Evolutionary conservation across 1,140 invertebrate species (phyloP), one percentile per base, ranked within the genome.

Genomic region (Coenobita brevimanus): DNA sequence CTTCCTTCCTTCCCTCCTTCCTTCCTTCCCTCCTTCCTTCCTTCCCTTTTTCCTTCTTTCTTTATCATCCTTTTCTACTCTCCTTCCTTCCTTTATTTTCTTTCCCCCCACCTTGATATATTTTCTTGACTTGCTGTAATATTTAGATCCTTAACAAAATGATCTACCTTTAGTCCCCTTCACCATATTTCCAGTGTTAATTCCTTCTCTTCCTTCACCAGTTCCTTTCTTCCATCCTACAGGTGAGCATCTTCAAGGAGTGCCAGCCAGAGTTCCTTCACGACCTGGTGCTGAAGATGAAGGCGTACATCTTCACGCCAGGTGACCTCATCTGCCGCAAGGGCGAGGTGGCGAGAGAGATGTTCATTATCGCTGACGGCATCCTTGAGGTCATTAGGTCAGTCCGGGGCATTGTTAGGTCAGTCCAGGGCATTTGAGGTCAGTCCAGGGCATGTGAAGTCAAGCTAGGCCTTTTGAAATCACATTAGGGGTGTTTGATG

Each of bases 351-450:
- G 98, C 98, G 0, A 93, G 98, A 91, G 98, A 99, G 93, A 99
- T 99, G 98, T 99, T 99, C 92, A 99, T 99, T 91, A 99, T 99
- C 91, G 98, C 98, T 13, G 98, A 99, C 92, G 98, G 98, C 8
- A 98, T 99, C 90, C 94, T 99, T 36, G 98, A 99, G 94, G 98
- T 99, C 17, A 96, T 97, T 90, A 95, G 94, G 95, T 95, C 92
- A 91, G 89, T 41, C 50, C 4, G 79, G n/a, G 60, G 24, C 27
- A 24, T 43, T 27, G 43, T 21, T n/a, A n/a, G n/a, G n/a, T n/a
- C n/a, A n/a, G n/a, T n/a, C n/a, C n/a, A n/a, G n/a, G n/a, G n/a
- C n/a, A n/a, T n/a, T n/a, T n/a, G n/a, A n/a, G n/a, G n/a, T n/a
- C n/a, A n/a, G n/a, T n/a, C n/a, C n/a, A n/a, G n/a, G n/a, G n/a